phyloP scores from a whole-genome alignment of 1,140 invertebrate genomes.

The Pogonus chalceus region DNA sequence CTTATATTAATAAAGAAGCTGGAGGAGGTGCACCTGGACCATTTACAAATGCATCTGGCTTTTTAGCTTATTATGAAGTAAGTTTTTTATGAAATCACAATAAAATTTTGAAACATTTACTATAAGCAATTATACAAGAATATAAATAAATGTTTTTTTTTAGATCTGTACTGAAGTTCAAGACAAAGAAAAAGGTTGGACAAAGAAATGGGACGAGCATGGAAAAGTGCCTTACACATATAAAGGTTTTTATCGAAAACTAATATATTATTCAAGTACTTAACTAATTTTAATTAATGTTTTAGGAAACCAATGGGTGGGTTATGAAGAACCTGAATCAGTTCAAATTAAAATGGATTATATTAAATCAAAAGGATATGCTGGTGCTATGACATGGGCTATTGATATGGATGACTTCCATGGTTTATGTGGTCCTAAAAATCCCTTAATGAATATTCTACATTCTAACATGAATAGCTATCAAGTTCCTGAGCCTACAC shows the following conservation, averaged over 20 bases:
- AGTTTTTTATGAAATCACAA: too few relatives aligned
- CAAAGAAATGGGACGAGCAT: conserved; percentile 66
- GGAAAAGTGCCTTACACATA: conserved; percentile 78
- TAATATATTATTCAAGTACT: not conserved
- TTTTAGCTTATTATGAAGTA: conserved; percentile 82
- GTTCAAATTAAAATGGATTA: conserved; percentile 81
- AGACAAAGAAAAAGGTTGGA: conserved; percentile 61
- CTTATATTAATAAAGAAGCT: conserved; percentile 78
- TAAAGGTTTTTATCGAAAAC: conserved; percentile 44
- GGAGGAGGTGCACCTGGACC: conserved; percentile 73
- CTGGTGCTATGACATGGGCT: conserved; percentile 80
- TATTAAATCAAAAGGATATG: conserved; percentile 69
- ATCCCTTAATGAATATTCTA: conserved; percentile 60
- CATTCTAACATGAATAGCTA: conserved; percentile 65
- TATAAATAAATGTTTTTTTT: conserved; percentile 15
- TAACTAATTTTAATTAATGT: conserved; percentile 9
- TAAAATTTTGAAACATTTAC: not conserved
- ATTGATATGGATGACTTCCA: conserved; percentile 80
- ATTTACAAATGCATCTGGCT: conserved; percentile 76
- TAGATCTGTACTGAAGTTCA: conserved; percentile 68
- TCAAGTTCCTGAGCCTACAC: conserved; percentile 54
- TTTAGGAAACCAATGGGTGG: conserved; percentile 80
- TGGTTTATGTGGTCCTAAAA: conserved; percentile 62
- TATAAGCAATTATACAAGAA: not conserved
- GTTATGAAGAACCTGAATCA: conserved; percentile 74